Conservation (phyloP, 2,888 invertebrate genomes). For the Oegoconia quadripuncta region DNA sequence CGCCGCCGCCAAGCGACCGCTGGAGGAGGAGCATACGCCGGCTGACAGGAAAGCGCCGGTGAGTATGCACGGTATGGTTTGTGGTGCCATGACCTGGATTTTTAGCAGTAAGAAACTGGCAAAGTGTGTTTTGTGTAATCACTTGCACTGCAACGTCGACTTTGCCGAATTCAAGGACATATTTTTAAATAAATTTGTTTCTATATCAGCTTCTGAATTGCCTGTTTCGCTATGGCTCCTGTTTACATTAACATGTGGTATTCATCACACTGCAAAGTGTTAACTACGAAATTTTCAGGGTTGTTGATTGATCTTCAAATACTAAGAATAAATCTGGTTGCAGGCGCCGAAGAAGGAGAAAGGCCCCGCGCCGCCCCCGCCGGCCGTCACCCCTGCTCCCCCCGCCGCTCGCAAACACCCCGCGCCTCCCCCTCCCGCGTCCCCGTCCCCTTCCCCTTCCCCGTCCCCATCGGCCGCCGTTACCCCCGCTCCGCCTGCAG, state of each 20-base stretch:
- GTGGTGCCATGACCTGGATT: background rate
- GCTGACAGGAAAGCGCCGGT: conserved; percentile 91
- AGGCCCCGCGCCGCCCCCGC: conserved; percentile 89
- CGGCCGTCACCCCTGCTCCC: conserved; percentile 38
- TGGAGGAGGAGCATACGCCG: conserved; percentile 73
- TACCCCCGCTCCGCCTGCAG: conserved; percentile 17
- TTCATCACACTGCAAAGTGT: too few relatives aligned
- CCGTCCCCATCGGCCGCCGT: conserved; percentile 16
- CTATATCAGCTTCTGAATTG: too few relatives aligned
- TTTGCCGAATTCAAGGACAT: too few relatives aligned
- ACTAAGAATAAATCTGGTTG: background rate
- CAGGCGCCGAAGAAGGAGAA: conserved; percentile 89
- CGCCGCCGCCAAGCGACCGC: conserved; percentile 54
- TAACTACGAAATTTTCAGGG: too few relatives aligned
- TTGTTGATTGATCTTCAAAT: background rate
- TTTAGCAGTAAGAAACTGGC: background rate
- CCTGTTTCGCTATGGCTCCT: too few relatives aligned
- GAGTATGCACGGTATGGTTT: too few relatives aligned
- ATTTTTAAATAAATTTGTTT: too few relatives aligned
- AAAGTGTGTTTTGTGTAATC: background rate
- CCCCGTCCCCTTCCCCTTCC: conserved; percentile 22
- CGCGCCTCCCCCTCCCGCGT: conserved; percentile 79
- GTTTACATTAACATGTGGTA: too few relatives aligned
- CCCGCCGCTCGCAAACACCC: conserved; percentile 51
- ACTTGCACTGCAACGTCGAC: too few relatives aligned